Base-by-base conservation (phyloP, 2,113 vertebrate species). In the Uria lomvia region DNA sequence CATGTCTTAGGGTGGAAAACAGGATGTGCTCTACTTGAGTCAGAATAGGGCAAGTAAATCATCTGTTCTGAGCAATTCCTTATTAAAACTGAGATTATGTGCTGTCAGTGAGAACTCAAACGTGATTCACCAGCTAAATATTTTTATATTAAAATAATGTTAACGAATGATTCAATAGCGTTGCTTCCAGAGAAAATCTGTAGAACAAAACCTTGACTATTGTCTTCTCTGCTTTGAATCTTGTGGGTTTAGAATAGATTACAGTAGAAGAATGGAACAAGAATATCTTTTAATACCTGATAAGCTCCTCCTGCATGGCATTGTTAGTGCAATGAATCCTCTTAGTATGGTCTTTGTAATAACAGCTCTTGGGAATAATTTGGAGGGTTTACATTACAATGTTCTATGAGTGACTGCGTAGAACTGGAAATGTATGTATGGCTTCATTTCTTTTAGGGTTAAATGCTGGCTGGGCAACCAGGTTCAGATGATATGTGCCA, bases 401-500 rank as follows among this genome's bases (percentile, higher is more conserved):
- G 78, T 36, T 52, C 8, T 30, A 1, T 23, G 24, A 29, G 9
- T 80, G 49, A 60, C 21, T 56, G 9, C 16, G 3, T 0, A 50
- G 24, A 70, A 43, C 43, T 65, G 40, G 29, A 56, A 68, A 78
- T n/a, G 6, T 19, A 23, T 8, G 7, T 80, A 16, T 86, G 43
- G 12, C 53, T 94, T 73, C 1, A 5, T 96, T 86, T 97, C 77
- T 75, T 95, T 56, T 40, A 99, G 99, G 47, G 50, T 95, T 75
- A 99, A 99, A 98, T 79, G 82, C 85, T 98, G 98, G 98, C 97
- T 99, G 66, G 99, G 99, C 74, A 99, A 99, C 76, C 94, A 99
- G 93, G 98, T 99, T 63, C 99, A 99, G 73, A 97, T 99, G 96
- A 98, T 97, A 14, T 99, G 99, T 97, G 99, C 99, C 94, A 97